Base-by-base conservation (phyloP, 1,140 invertebrate genomes). In the Cyclina sinensis region DNA sequence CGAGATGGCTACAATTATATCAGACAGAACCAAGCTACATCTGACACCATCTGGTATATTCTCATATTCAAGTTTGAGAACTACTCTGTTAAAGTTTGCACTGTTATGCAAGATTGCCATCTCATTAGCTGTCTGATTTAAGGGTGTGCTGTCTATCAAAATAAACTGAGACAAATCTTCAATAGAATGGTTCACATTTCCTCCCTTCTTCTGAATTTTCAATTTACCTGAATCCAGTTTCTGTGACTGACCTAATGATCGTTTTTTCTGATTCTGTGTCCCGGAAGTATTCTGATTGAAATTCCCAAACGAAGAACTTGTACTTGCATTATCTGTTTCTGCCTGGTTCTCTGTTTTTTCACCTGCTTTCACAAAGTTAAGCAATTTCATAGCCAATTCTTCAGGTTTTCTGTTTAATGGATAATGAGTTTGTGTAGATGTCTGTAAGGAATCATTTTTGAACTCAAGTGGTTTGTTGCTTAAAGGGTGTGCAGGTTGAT, bases 11-110 rank as follows among this genome's bases (percentile, higher is more conserved):
- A 94, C 68, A 0, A 90, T 35, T n/a, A 91, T 30, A 30, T 90
- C 88, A 27, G 85, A 59, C 14, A 87, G n/a, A 4, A 79, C 90
- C 85, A 83, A 93, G 46, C 65, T 88, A 88, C 85, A 94, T 21
- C 35, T 82, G n/a, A 80, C 92, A 91, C 21, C 65, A 86, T 85
- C 21, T 27, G n/a, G 57, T 27, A 86, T 78, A n/a, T 70, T 59
- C 27, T 90, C 88, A 82, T 87, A 88, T 14, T 86, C 76, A 0
- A 80, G 24, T 39, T 78, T 76, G 5, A 92, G 43, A 9, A 87
- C 74, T 5, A 88, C 70, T 43, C 78, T 88, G 65, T 88, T 90
- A 24, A 91, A 86, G 39, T 82, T 83, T 0, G 89, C 88, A 87
- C 81, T 90, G 27, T 80, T 57, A 39, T 86, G 76, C 32, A 92